Conservation (phyloP, 1,140 invertebrate species). For the Sycophaga agraensis region DNA sequence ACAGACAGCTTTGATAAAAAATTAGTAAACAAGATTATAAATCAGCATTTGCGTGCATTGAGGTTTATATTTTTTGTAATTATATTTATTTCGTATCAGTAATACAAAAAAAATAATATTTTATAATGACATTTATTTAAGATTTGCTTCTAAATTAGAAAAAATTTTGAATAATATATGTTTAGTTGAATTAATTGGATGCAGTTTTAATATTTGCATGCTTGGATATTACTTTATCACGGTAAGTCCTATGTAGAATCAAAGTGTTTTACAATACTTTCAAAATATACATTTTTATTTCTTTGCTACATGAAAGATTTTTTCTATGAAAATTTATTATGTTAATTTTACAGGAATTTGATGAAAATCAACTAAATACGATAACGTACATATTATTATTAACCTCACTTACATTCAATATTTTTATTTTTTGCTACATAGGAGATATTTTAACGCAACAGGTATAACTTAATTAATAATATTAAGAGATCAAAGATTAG, state of each 20-base stretch:
- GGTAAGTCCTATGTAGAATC: slow-evolving; percentile 17
- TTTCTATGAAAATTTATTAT: not conserved
- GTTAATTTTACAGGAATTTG: not conserved
- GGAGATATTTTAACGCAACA: slow-evolving; percentile 26
- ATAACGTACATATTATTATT: not conserved
- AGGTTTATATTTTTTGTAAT: not conserved
- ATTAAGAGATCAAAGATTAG: too few relatives aligned
- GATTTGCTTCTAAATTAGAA: slow-evolving; percentile 36
- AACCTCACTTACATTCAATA: slow-evolving; percentile 21
- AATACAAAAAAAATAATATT: not conserved
- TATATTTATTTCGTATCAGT: not conserved
- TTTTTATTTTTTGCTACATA: slow-evolving; percentile 29
- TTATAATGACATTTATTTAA: slow-evolving; percentile 23
- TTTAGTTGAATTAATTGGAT: slow-evolving; percentile 36
- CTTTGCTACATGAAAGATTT: not conserved
- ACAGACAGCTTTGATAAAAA: not conserved
- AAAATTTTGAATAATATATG: slow-evolving; percentile 32
- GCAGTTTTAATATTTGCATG: slow-evolving; percentile 35
- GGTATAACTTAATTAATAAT: too few relatives aligned
- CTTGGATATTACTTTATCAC: slow-evolving; percentile 33
- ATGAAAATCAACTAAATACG: not conserved
- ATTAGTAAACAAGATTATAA: not conserved
- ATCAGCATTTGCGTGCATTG: slow-evolving; percentile 16
- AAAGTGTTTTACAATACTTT: not conserved
- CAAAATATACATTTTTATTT: not conserved